Percentiles rank a stretch among this genome's conserved stretches.
Conservation (phyloP, 2,888 invertebrate species). For the Drosophila parthenogenetica region DNA sequence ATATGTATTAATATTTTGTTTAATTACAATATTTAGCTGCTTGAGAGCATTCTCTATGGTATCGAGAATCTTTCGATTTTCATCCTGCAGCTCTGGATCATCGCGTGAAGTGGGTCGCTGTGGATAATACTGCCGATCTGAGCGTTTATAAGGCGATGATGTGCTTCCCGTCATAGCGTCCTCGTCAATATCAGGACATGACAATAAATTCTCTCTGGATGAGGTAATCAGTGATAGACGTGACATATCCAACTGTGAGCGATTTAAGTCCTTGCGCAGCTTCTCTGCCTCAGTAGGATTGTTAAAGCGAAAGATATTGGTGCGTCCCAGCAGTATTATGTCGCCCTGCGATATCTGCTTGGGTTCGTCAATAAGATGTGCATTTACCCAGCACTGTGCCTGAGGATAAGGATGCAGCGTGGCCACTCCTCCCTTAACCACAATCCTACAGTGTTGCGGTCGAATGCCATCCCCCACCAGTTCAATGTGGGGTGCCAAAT, state of each 20-base stretch:
- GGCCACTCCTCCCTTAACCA: constrained; percentile 90
- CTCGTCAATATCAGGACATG: constrained; percentile 83
- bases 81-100: constrained; percentile 88
- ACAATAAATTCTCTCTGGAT: constrained; percentile 89
- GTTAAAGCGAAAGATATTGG: constrained; percentile 94
- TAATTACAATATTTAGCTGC: constrained; percentile 85
- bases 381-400: constrained; percentile 94
- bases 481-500: constrained; percentile 90
- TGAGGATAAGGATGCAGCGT: constrained; percentile 90
- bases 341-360: constrained; percentile 93
- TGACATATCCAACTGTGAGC: constrained; percentile 91
- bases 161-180: constrained; percentile 71
- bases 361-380: constrained; percentile 91
- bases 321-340: constrained; percentile 91
- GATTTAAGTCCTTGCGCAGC: constrained; percentile 89
- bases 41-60: constrained; percentile 89
- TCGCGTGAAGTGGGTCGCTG: constrained; percentile 85
- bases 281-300: constrained; percentile 95
- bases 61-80: constrained; percentile 89
- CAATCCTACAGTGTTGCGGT: constrained; percentile 91
- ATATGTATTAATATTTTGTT: background rate
- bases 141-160: constrained; percentile 80
- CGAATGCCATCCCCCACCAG: constrained; percentile 91
- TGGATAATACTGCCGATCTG: constrained; percentile 84
- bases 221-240: constrained; percentile 92